These are phyloP conservation scores for Siniperca knerii DNA, from an alignment of 2,113 vertebrate genomes.

Conservation along the genomic window DNA sequence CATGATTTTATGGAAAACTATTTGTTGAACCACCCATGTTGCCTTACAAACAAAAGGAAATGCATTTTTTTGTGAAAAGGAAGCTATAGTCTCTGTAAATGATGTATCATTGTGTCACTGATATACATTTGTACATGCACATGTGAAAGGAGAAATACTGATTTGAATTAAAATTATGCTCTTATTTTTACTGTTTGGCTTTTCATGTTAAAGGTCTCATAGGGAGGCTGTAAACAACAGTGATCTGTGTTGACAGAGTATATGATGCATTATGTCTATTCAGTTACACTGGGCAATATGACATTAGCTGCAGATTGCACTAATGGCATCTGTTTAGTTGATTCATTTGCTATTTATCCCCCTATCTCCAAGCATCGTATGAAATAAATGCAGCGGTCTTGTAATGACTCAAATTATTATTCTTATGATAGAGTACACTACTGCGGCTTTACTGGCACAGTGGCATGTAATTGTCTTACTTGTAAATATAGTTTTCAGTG, in stretches of 20 bases:
- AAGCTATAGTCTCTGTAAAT: conserved; percentile 59
- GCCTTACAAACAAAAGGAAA: conserved; percentile 76
- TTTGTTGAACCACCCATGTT: conserved; percentile 67
- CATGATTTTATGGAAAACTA: conserved; percentile 31
- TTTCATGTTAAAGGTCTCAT: neutral
- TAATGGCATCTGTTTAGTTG: conserved; percentile 35
- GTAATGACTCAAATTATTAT: conserved; percentile 31
- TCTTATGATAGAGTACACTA: conserved; percentile 14
- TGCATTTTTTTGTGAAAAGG: conserved; percentile 45
- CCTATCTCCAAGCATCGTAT: neutral
- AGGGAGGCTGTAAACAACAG: conserved; percentile 3
- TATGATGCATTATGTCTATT: neutral
- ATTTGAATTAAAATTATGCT: conserved; percentile 59
- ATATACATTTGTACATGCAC: conserved; percentile 64
- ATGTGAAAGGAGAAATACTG: conserved; percentile 25
- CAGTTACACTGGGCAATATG: conserved; percentile 7
- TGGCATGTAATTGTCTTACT: conserved; percentile 36
- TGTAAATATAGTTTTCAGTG: conserved; percentile 41
- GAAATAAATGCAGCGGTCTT: conserved; percentile 20
- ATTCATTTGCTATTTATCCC: conserved; percentile 19
- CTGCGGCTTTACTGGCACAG: neutral
- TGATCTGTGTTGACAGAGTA: conserved; percentile 11
- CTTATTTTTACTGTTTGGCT: conserved; percentile 13
- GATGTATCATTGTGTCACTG: conserved; percentile 46
- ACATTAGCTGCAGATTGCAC: conserved; percentile 36